phyloP scores from a whole-genome alignment of 2,113 vertebrate genomes.

The Perognathus longimembris region DNA sequence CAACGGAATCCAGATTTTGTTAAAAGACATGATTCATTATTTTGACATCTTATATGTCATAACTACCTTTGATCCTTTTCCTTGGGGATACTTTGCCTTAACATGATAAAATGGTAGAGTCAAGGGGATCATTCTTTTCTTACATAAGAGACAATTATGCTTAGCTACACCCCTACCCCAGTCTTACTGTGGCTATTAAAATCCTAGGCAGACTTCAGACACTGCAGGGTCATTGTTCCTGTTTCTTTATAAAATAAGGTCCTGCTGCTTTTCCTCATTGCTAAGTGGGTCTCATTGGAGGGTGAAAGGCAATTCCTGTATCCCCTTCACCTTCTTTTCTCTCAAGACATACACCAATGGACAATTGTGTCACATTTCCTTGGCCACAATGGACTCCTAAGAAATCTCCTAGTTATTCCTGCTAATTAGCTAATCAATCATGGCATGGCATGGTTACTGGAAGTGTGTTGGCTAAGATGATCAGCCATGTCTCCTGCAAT shows the following conservation, averaged over 20 bases:
- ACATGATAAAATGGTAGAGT: conserved; percentile 61
- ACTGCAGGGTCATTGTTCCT: neutral
- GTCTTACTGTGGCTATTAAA: neutral
- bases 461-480: conserved; percentile 66
- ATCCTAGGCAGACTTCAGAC: conserved; percentile 3
- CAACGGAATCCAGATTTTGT: conserved; percentile 70
- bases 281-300: neutral
- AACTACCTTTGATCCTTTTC: conserved; percentile 78
- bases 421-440: conserved; percentile 72
- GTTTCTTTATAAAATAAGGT: neutral
- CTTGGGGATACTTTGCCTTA: conserved; percentile 67
- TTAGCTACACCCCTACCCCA: neutral
- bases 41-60: conserved; percentile 81
- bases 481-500: conserved; percentile 47
- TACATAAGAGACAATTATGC: conserved; percentile 48
- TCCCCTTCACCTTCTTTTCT: neutral
- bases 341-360: neutral
- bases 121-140: conserved; percentile 43
- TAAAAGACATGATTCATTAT: conserved; percentile 76
- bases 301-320: neutral
- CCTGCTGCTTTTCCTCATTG: neutral
- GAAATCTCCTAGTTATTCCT: conserved; percentile 71
- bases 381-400: conserved; percentile 72
- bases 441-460: conserved; percentile 65
- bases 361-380: conserved; percentile 58